Percentiles rank a stretch among this genome's conserved stretches.
Conservation (phyloP, 2,797 vertebrate species). For the Hemitrygon akajei region DNA sequence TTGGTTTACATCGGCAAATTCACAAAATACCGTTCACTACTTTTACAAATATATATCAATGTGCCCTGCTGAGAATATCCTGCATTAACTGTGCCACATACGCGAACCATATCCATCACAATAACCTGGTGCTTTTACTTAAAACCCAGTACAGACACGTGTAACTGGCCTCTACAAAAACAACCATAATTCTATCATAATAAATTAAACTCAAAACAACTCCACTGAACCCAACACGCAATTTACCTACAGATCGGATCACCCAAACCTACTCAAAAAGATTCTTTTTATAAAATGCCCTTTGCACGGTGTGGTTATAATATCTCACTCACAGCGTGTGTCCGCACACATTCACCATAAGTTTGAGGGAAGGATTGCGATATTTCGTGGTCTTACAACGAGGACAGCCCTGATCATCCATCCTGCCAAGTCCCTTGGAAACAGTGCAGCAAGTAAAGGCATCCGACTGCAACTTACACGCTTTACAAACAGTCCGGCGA, state of each 20-base stretch:
- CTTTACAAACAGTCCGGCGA: neutral
- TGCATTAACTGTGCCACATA: neutral
- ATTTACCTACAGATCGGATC: neutral
- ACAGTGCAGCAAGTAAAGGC: neutral
- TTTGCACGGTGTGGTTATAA: neutral
- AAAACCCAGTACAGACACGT: neutral
- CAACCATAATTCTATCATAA: too few relatives aligned
- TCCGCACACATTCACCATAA: slow-evolving; percentile 97
- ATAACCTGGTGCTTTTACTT: too few relatives aligned
- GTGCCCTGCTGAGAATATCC: neutral
- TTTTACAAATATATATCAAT: neutral
- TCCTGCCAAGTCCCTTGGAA: slow-evolving; percentile 45
- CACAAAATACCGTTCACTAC: neutral
- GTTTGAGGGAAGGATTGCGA: slow-evolving; percentile 87
- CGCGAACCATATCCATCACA: too few relatives aligned
- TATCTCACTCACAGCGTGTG: slow-evolving; percentile 86
- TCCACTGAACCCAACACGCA: neutral
- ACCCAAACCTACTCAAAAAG: too few relatives aligned
- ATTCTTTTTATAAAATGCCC: neutral
- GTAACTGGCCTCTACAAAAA: neutral
- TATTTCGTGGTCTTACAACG: slow-evolving; percentile 97
- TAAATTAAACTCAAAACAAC: neutral
- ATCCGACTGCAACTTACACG: neutral
- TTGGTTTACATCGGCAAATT: neutral
- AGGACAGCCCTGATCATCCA: slow-evolving; percentile 91